Base-by-base conservation (phyloP, 1,140 invertebrate genomes). In the Euura saliciscinereae region DNA sequence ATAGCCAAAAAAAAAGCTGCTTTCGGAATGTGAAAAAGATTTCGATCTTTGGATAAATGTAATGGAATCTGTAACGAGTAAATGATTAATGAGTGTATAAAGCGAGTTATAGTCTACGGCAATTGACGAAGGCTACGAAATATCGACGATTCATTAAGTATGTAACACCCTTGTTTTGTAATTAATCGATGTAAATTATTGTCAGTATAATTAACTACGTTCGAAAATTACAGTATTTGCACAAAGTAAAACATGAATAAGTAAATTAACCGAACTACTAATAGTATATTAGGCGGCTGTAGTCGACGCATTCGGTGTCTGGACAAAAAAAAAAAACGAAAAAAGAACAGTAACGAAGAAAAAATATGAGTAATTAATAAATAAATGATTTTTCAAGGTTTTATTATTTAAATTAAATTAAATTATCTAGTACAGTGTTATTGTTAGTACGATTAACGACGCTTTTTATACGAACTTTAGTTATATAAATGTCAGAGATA, bases 401-500 rank as follows among this genome's bases (percentile, higher is more conserved):
- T 84, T 84, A 78, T 80, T 80, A 82, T 85, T 85, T 84, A 84
- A 84, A 80, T 59, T 59, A 59, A 11, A 59, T 28, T 28, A 28
- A 28, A 28, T 28, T 0, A 28, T 28, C 28, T 83, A 84, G 77
- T 80, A 83, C 77, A 79, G 76, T 28, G 28, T 84, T 80, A 84
- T 82, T 82, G 79, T 84, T 85, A 84, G 82, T 81, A 83, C 75
- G 79, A 82, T 68, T 86, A 85, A 86, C 80, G 82, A 86, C 82
- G 85, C 86, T 86, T 87, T 87, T 87, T 87, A 87, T 87, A 87
- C 86, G 82, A 84, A 86, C 85, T 87, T 87, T 86, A 84, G 83
- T 86, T 87, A 80, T 28, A 28, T 80, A 76, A 81, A 72, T 76
- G 80, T 84, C 77, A 78, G 75, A 77, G 28, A 28, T 28, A 28